Evolutionary conservation across 2,888 invertebrate species (phyloP).

Genomic region (Orthosia incerta): DNA sequence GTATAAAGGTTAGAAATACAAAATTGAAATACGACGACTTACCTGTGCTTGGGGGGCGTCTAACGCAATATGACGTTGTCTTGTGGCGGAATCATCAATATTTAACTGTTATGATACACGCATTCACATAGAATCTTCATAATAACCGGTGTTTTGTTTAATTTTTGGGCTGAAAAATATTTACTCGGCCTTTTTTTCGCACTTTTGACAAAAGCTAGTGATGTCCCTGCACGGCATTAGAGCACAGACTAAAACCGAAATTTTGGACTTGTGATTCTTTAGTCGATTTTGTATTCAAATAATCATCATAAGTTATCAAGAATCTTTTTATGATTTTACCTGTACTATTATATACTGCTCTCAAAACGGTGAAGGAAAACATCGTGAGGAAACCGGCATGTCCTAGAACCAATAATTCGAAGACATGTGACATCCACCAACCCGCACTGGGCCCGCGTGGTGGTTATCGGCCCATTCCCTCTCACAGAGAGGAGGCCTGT

Average conservation of each 20-base stretch:
- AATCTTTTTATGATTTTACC: no score
- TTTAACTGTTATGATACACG: constrained; percentile 38
- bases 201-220: constrained; percentile 64
- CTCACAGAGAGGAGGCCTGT: no score
- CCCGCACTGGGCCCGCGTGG: no score
- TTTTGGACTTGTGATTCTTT: not conserved
- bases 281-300: constrained; percentile 3
- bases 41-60: constrained; percentile 55
- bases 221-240: constrained; percentile 8
- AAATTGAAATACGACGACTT: constrained; percentile 61
- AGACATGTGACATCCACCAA: no score
- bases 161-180: constrained; percentile 67
- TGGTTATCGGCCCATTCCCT: no score
- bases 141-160: constrained; percentile 41
- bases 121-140: constrained; percentile 45
- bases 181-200: constrained; percentile 66
- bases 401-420: no score
- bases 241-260: constrained; percentile 30
- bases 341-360: no score
- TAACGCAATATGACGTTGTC: not conserved
- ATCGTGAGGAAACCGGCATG: no score
- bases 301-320: no score
- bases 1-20: constrained; percentile 71
- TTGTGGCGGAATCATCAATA: constrained; percentile 21
- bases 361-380: no score